phyloP scores from a whole-genome alignment of 2,888 invertebrate genomes.

The Parascotia fuliginaria region DNA sequence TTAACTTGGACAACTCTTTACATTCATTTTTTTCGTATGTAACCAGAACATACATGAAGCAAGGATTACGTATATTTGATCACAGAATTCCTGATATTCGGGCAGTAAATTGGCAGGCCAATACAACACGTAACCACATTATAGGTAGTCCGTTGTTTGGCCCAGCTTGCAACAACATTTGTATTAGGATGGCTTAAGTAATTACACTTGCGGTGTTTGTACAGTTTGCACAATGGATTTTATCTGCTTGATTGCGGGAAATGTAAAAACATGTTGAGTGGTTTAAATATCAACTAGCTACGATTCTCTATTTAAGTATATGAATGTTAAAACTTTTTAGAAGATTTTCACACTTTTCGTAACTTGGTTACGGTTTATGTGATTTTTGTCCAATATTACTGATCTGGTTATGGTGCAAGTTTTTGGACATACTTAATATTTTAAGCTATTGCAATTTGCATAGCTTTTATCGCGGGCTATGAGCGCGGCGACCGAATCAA shows the following conservation, averaged over 20 bases:
- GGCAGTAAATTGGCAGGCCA: constrained; percentile 23
- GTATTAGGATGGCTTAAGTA: constrained; percentile 38
- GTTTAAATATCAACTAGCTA: neutral
- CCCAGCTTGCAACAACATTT: constrained; percentile 32
- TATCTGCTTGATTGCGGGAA: neutral
- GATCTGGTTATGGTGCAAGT: too few relatives aligned
- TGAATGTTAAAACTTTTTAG: too few relatives aligned
- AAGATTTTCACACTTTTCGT: too few relatives aligned
- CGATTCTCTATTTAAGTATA: too few relatives aligned
- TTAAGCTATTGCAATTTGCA: too few relatives aligned
- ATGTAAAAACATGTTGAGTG: neutral
- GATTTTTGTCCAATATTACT: too few relatives aligned
- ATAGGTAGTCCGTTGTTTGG: constrained; percentile 30
- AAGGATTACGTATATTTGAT: constrained; percentile 12
- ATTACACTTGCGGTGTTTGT: constrained; percentile 24
- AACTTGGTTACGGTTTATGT: too few relatives aligned
- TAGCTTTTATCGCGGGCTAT: too few relatives aligned
- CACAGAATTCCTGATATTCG: constrained; percentile 8
- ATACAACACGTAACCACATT: constrained; percentile 35
- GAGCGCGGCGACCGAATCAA: too few relatives aligned
- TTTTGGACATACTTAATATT: too few relatives aligned
- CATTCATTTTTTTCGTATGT: neutral
- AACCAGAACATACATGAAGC: constrained; percentile 1
- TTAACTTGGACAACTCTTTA: too few relatives aligned
- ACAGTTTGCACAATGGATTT: constrained; percentile 1